Evolutionary conservation across 2,113 vertebrate genomes (phyloP), one percentile per base, ranked within the genome.

Genomic region (Cygnus buccinator): DNA sequence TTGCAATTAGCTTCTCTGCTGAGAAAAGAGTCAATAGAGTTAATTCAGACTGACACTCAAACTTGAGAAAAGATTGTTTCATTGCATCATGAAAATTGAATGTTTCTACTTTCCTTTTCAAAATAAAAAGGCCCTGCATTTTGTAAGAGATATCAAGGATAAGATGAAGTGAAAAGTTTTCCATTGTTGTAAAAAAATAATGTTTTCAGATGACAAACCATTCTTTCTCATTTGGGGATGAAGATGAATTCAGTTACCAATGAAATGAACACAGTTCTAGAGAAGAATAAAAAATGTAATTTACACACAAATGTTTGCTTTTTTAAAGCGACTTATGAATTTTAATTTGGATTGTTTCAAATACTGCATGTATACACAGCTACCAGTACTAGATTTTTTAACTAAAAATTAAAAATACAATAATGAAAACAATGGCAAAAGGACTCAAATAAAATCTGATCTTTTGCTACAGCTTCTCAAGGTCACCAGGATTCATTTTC

Each of bases 381-480:
- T 68, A 81, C 66, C 81, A 37, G 29, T 35, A 54, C 29, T 57
- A 23, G 2, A 37, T n/a, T 93, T 87, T 61, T 79, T 62, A 87
- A 74, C 48, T 82, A 35, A 82, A 94, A 93, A 72, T n/a, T 84
- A 71, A 94, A 89, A 92, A 84, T 52, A 78, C 6, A 78, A 25
- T 17, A 48, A 94, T 74, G 78, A 93, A 86, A 96, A 75, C 86
- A 95, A 91, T 21, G 44, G 68, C 58, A 91, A 90, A 93, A 74
- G 63, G 70, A 89, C 84, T 92, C 92, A 89, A 96, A 93, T 97
- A 94, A 97, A 97, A 96, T 72, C 22, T 54, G 95, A 95, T 91
- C 72, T 79, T 93, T 87, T 72, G 81, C 62, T 91, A 84, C 61
- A 97, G 43, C 87, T 85, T 85, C 96, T 77, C 91, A 61, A 97